phyloP scores from a whole-genome alignment of 2,888 invertebrate species.

The Macrophya alboannulata region DNA sequence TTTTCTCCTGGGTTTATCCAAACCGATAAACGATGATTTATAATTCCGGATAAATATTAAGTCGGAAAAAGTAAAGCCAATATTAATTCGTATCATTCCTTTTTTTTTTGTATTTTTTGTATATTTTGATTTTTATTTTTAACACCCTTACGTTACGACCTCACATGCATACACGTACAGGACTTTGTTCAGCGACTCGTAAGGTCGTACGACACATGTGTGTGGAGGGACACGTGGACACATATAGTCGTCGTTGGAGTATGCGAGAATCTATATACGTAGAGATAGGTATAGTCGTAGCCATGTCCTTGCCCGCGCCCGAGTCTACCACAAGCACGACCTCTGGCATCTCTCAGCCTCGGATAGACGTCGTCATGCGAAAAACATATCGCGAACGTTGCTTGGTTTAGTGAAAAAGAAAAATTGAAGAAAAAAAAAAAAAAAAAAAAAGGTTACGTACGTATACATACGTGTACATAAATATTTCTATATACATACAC shows the following conservation, averaged over 20 bases:
- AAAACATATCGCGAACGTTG: slow-evolving; percentile 11
- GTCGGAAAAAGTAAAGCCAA: background rate
- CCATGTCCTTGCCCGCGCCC: slow-evolving; percentile 46
- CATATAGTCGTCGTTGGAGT: background rate
- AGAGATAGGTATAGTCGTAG: slow-evolving; percentile 25
- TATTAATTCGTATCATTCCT: background rate
- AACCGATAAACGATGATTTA: background rate
- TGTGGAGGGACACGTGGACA: slow-evolving; percentile 30
- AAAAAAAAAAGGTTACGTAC: background rate
- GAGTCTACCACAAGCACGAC: slow-evolving; percentile 41
- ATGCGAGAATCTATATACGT: background rate
- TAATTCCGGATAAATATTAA: background rate
- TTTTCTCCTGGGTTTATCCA: background rate
- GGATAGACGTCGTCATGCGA: slow-evolving; percentile 51
- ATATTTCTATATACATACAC: background rate
- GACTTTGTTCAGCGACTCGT: slow-evolving; percentile 15
- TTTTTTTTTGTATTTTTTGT: background rate
- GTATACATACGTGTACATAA: background rate
- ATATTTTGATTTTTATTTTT: background rate
- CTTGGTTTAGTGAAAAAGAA: background rate
- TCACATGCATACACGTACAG: background rate
- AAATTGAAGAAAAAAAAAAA: no score
- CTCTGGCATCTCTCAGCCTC: slow-evolving; percentile 44
- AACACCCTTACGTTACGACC: background rate
- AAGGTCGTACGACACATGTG: slow-evolving; percentile 12